phyloP scores from a whole-genome alignment of 1,140 invertebrate genomes.

The Globodera rostochiensis region DNA sequence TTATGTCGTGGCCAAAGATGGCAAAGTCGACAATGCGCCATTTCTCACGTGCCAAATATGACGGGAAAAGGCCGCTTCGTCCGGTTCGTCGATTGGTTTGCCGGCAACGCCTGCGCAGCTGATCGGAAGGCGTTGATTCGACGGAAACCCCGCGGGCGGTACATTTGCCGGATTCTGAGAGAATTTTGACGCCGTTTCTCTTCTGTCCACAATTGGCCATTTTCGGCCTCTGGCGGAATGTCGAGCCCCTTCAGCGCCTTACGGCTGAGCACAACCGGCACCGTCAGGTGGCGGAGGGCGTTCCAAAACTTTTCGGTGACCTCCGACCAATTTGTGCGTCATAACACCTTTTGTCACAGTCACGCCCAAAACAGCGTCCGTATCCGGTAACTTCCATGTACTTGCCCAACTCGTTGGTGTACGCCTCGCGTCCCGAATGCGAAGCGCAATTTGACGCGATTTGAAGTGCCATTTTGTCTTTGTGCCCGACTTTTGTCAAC shows the following conservation, averaged over 20 bases:
- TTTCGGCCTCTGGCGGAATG: slow-evolving; percentile 23
- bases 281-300: slow-evolving; percentile 9
- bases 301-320: slow-evolving; percentile 65
- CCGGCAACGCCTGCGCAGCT: neutral
- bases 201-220: neutral
- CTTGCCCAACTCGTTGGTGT: slow-evolving; percentile 21
- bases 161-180: neutral
- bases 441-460: slow-evolving; percentile 27
- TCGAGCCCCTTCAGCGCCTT: slow-evolving; percentile 19
- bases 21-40: slow-evolving; percentile 57
- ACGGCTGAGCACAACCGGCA: slow-evolving; percentile 36
- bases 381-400: slow-evolving; percentile 21
- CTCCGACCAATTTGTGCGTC: slow-evolving; percentile 9
- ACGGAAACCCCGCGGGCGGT: neutral
- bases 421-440: slow-evolving; percentile 19
- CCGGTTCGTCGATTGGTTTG: too few species aligned
- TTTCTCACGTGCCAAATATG: slow-evolving; percentile 66
- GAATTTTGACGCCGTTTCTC: neutral
- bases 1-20: slow-evolving; percentile 33
- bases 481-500: slow-evolving; percentile 14
- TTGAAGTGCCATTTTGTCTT: slow-evolving; percentile 25
- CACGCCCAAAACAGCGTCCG: slow-evolving; percentile 8
- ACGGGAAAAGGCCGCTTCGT: slow-evolving; percentile 67
- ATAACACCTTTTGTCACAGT: slow-evolving; percentile 21
- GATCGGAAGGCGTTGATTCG: neutral